These are phyloP conservation scores for Pyrocephalus nanus DNA, from an alignment of 2,797 vertebrate species.

Conservation along the genomic window DNA sequence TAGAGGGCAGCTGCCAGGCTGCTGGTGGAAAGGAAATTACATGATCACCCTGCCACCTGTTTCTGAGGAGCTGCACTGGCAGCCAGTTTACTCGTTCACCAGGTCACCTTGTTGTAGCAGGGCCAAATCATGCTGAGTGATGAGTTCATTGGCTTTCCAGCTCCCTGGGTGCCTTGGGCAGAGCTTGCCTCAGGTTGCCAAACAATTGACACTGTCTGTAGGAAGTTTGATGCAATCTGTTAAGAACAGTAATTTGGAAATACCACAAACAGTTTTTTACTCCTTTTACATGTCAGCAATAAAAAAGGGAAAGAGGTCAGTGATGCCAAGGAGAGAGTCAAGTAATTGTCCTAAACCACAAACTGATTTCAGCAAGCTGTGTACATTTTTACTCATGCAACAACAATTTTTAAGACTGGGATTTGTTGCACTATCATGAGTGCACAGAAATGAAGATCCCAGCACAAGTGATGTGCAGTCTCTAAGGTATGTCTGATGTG, in stretches of 20 bases:
- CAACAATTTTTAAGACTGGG: neutral
- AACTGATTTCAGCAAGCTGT: neutral
- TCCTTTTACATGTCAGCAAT: neutral
- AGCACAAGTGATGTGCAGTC: neutral
- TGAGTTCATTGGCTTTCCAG: constrained; percentile 27
- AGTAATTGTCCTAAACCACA: neutral
- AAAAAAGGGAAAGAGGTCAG: neutral
- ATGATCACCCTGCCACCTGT: constrained; percentile 19
- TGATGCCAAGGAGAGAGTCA: neutral
- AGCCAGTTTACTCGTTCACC: neutral
- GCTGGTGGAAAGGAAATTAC: constrained; percentile 55
- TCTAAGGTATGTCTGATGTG: neutral
- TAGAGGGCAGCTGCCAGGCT: constrained; percentile 36
- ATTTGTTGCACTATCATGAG: neutral
- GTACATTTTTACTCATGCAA: neutral
- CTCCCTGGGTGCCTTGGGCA: neutral
- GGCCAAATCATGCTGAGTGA: constrained; percentile 12
- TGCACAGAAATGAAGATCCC: neutral
- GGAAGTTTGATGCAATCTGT: neutral
- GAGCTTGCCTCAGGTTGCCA: neutral
- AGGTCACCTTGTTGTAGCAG: constrained; percentile 41
- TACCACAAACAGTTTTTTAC: neutral
- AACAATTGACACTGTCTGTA: neutral
- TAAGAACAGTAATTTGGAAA: constrained; percentile 42
- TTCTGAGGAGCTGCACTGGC: neutral